phyloP scores from a whole-genome alignment of 2,797 vertebrate genomes.

The Melanogrammus aeglefinus region DNA sequence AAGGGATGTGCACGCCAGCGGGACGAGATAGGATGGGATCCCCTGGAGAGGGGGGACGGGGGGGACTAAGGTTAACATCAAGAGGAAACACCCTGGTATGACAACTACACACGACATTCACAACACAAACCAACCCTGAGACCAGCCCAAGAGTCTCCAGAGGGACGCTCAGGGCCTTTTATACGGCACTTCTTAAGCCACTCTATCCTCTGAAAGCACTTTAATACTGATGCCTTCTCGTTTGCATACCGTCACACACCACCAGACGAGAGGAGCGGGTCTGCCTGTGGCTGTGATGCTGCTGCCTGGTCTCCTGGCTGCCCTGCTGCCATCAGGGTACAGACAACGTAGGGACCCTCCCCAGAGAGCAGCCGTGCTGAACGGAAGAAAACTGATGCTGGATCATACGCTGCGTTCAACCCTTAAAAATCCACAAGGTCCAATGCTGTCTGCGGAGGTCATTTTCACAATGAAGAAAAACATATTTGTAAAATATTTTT shows the following conservation, averaged over 20 bases:
- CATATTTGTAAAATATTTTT: background rate
- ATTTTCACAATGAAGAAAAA: constrained; percentile 2
- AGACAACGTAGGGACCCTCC: background rate
- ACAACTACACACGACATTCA: background rate
- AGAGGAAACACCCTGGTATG: background rate
- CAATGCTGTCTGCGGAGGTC: background rate
- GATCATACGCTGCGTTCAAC: background rate
- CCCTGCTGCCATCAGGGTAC: background rate
- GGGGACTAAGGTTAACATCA: background rate
- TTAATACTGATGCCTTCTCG: background rate
- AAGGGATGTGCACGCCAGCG: background rate
- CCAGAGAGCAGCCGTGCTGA: background rate
- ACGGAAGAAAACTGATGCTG: background rate
- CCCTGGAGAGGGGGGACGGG: constrained; percentile 2
- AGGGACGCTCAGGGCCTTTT: background rate
- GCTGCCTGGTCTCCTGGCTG: background rate
- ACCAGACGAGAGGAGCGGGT: background rate
- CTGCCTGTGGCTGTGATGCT: background rate
- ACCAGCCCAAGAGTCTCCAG: background rate
- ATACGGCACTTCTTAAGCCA: background rate
- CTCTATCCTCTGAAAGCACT: background rate
- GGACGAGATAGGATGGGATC: constrained; percentile 26
- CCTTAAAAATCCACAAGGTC: background rate
- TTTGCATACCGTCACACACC: background rate
- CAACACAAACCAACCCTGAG: background rate